Evolutionary conservation across 2,888 invertebrate genomes (phyloP), one percentile per base, ranked within the genome.

Genomic region (Osmoderma eremita): DNA sequence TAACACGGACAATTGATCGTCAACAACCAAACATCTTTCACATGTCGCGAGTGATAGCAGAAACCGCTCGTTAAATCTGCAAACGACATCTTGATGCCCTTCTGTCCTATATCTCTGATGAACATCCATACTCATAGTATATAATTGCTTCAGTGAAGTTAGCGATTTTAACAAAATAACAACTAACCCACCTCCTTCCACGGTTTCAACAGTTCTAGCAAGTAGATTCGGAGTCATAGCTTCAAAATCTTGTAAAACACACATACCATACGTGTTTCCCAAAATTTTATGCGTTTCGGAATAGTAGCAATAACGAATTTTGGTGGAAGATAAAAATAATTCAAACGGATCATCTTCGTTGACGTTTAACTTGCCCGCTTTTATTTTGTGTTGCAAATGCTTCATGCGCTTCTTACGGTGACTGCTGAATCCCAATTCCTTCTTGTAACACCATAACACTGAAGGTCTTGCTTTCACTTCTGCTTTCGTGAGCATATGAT

Each of bases 381-480:
- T 92, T 36, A 95, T 91, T 84, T 96, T 97, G 75, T 89, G 90
- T 75, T 91, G 88, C 10, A 92, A 77, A 68, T 88, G 86, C 78
- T 95, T 94, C 84, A 96, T 95, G 71, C 95, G 87, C 82, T 98
- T 98, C 77, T 96, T 94, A 5, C 96, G 90, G 80, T 97, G 94
- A 78, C 96, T 85, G 68, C 83, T 84, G 71, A 86, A 86, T 0
- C 84, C 85, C 42, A 86, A 76, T 71, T 86, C 85, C 71, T 89
- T 98, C 87, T 99, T 99, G 82, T 99, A 99, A 81, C 99, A 99
- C 99, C 99, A 99, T 8, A 99, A 83, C 0, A 99, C 96, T 48
- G 92, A 91, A 0, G 98, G 98, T 42, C 98, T 86, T 0, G 97
- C 90, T 83, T 95, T 95, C 0, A 98, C 92, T 56, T 91, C 90